Percentiles rank a stretch among this genome's conserved stretches.
phyloP scores from a whole-genome alignment of 2,113 vertebrate species.

The Tyto alba region DNA sequence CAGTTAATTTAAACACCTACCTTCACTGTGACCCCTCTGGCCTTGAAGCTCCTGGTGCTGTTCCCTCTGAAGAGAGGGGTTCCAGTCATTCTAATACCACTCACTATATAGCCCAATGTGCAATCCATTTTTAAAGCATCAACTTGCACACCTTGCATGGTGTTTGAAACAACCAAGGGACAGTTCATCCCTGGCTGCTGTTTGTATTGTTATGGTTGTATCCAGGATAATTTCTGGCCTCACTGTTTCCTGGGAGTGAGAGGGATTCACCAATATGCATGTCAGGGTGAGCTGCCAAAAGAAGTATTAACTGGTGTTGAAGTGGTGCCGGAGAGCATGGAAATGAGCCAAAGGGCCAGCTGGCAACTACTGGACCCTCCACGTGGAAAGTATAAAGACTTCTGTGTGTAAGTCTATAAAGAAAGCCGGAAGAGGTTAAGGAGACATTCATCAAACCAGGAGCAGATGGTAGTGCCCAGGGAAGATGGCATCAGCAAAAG shows the following conservation, averaged over 20 bases:
- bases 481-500: not conserved
- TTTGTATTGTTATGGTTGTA: not conserved
- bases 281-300: not conserved
- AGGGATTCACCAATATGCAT: not conserved
- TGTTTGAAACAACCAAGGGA: not conserved
- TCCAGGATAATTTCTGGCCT: not conserved
- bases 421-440: not conserved
- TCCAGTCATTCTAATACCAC: not conserved
- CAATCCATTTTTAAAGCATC: not conserved
- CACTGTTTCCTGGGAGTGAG: not conserved
- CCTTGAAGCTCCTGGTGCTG: not conserved
- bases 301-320: not conserved
- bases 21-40: not conserved
- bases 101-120: not conserved
- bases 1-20: not conserved
- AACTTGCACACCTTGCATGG: fast-evolving
- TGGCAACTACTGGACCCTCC: not conserved
- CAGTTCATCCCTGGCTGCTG: not conserved
- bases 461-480: not conserved
- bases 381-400: not conserved
- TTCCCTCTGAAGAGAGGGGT: not conserved
- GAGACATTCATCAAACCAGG: not conserved
- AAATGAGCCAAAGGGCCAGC: not conserved
- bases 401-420: not conserved
- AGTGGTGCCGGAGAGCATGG: not conserved